Evolutionary conservation across 2,113 vertebrate genomes (phyloP), one percentile per base, ranked within the genome.

Genomic region (Stictonetta naevosa): DNA sequence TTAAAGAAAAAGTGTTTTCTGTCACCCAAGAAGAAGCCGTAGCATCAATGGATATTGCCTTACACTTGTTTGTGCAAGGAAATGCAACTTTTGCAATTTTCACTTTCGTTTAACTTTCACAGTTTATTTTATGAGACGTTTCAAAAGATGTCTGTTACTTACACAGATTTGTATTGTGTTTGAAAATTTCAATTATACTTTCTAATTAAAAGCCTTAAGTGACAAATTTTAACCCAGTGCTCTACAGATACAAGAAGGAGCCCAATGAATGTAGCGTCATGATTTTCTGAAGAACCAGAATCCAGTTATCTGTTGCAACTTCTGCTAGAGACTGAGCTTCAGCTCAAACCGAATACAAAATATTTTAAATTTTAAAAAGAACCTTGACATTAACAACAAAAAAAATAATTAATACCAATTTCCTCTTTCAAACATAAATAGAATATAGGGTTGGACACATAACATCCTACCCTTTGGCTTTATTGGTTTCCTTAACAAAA

Each of bases 51-150:
- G 79, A 19, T 15, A 18, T 20, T 50, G 48, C 17, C 2, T 90
- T 55, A 40, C 1, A 0, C 20, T 34, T 1, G 0, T 40, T 75
- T 44, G 13, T 56, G 26, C 15, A 36, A 78, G 17, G 34, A 82
- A 77, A 59, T 3, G 3, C 48, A 64, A 31, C 17, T 63, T 73
- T 44, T 48, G 17, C 36, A 53, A 69, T 38, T 53, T 60, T 10
- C 13, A 46, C 78, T 85, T 88, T 36, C 17, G 85, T 64, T 59
- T 28, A 73, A 34, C 17, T 44, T 73, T 33, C 50, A 69, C 20
- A 29, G 74, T 22, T 92, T 12, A 20, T 64, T 87, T 75, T 69
- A 85, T 44, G n/a, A 33, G 67, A 66, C 18, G 6, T 52, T 79
- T 58, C 48, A 83, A n/a, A 86, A 28, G 33, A 53, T 33, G 0